Evolutionary conservation across 2,888 invertebrate genomes (phyloP).

Genomic region (Stenichneumon culpator): DNA sequence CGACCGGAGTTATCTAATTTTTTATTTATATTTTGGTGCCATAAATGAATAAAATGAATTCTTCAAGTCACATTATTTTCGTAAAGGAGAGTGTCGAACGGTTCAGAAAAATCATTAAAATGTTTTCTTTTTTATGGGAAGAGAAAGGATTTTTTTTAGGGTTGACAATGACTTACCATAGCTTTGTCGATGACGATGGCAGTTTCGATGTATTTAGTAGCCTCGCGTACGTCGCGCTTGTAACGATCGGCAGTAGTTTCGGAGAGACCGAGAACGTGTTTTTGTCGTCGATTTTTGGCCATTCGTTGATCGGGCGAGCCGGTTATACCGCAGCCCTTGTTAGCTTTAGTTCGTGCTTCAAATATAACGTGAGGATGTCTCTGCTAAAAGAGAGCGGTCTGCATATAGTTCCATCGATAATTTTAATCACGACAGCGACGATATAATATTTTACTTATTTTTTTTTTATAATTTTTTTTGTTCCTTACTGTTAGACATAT

Average conservation of each 20-base stretch:
- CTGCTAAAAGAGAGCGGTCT: slow-evolving; percentile 91
- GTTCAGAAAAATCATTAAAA: no score
- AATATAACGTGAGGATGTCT: slow-evolving; percentile 99
- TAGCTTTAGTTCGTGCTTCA: slow-evolving; percentile 96
- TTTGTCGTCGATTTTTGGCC: slow-evolving; percentile 88
- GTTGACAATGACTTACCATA: slow-evolving; percentile 88
- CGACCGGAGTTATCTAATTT: no score
- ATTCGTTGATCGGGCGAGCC: slow-evolving; percentile 91
- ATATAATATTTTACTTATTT: not conserved
- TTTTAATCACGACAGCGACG: not conserved
- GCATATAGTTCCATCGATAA: slow-evolving; percentile 77
- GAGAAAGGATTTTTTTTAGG: not conserved
- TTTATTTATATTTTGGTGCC: no score
- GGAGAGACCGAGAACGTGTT: slow-evolving; percentile 86
- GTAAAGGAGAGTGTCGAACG: no score
- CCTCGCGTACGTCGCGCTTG: slow-evolving; percentile 94
- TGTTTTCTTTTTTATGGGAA: no score
- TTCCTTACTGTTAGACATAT: slow-evolving; percentile 54
- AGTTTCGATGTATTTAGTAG: slow-evolving; percentile 97
- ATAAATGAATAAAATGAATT: no score
- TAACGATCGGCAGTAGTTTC: slow-evolving; percentile 84
- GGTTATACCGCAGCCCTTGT: slow-evolving; percentile 96
- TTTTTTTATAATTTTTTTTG: no score
- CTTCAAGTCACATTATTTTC: no score
- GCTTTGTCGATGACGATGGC: slow-evolving; percentile 98